phyloP scores from a whole-genome alignment of 2,888 invertebrate species.

The Merodon equestris region DNA sequence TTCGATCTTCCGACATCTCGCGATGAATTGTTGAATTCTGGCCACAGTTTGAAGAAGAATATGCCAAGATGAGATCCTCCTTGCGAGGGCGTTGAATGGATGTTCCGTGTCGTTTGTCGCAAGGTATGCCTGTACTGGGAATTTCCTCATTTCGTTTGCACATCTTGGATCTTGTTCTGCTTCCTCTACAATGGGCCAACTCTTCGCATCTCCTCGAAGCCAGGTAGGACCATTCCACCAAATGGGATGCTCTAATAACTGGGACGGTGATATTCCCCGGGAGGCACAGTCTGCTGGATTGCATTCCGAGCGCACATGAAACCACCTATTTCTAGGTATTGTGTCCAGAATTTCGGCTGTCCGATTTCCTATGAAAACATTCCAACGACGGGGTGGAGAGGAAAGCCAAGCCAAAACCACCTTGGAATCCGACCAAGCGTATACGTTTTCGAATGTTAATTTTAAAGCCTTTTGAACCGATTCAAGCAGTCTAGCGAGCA shows the following conservation, averaged over 20 bases:
- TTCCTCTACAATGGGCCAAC: no score
- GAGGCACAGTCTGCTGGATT: background rate
- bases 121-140: no score
- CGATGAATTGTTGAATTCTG: no score
- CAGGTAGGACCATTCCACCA: constrained; percentile 18
- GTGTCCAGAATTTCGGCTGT: constrained; percentile 1
- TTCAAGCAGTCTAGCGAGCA: background rate
- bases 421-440: background rate
- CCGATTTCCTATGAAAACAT: constrained; percentile 5
- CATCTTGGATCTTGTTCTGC: no score
- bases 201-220: no score
- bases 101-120: no score
- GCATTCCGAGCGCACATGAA: background rate
- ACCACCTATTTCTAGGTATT: constrained; percentile 6
- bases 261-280: background rate
- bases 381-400: background rate
- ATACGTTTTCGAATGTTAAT: background rate
- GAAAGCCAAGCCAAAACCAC: background rate
- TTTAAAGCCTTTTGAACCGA: background rate
- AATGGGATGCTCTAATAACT: background rate
- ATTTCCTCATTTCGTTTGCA: no score
- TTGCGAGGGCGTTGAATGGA: no score
- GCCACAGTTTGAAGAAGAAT: no score
- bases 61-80: no score
- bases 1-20: no score